Percentiles rank a stretch among this genome's conserved stretches.
These are phyloP conservation scores for Seriola quinqueradiata DNA, from an alignment of 2,113 vertebrate species.

Conservation along the genomic window DNA sequence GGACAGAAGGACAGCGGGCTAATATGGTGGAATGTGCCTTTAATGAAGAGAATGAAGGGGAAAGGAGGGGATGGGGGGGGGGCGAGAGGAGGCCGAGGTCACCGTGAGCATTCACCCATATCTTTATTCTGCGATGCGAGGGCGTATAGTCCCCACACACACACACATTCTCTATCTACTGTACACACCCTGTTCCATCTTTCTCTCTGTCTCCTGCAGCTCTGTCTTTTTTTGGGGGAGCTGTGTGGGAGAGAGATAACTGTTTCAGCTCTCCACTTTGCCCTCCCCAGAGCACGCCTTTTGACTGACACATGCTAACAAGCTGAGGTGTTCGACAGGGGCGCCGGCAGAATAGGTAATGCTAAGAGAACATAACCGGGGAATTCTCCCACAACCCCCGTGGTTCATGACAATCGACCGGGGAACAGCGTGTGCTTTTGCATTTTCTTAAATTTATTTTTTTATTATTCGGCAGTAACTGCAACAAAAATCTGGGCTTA, in stretches of 20 bases:
- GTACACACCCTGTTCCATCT: background rate
- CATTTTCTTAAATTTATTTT: background rate
- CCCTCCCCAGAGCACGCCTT: slow-evolving; percentile 53
- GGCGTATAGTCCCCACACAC: background rate
- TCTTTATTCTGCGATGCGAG: background rate
- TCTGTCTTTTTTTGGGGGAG: slow-evolving; percentile 20
- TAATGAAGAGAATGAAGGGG: slow-evolving; percentile 72
- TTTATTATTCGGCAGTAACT: slow-evolving; percentile 14
- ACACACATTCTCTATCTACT: background rate
- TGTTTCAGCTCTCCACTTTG: slow-evolving; percentile 49
- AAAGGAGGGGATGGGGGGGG: background rate
- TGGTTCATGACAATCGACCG: slow-evolving; percentile 37
- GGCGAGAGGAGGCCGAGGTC: slow-evolving; percentile 46
- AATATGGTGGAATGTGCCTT: slow-evolving; percentile 70
- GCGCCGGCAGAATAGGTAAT: slow-evolving; percentile 68
- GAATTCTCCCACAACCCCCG: slow-evolving; percentile 62
- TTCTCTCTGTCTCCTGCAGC: background rate
- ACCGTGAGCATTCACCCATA: slow-evolving; percentile 18
- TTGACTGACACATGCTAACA: slow-evolving; percentile 86
- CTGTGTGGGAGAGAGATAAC: slow-evolving; percentile 66
- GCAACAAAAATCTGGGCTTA: slow-evolving; percentile 46
- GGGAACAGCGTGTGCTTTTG: slow-evolving; percentile 24
- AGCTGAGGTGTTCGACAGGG: slow-evolving; percentile 72
- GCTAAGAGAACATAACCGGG: slow-evolving; percentile 63
- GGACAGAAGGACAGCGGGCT: slow-evolving; percentile 64